Evolutionary conservation across 2,113 vertebrate species (phyloP).

Genomic region (Cyphomyrus discorhynchus): DNA sequence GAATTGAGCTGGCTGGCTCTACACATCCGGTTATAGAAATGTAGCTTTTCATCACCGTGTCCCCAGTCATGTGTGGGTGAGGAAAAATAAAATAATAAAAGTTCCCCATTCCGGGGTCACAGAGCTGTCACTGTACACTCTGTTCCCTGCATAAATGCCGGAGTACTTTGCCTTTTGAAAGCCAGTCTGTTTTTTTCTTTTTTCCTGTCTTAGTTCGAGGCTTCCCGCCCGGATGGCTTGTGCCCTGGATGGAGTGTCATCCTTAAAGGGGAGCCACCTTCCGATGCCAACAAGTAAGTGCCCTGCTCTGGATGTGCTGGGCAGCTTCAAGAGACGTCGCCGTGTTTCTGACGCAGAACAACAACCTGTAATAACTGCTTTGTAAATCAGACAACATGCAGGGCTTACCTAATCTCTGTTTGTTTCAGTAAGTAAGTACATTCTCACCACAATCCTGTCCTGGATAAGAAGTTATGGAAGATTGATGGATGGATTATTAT

Average conservation of each 20-base stretch:
- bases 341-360: neutral
- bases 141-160: neutral
- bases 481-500: neutral
- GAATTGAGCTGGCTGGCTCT: neutral
- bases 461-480: neutral
- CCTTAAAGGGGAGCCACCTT: conserved; percentile 57
- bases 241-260: conserved; percentile 67
- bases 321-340: neutral
- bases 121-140: neutral
- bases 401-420: neutral
- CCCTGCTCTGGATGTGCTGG: neutral
- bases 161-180: neutral
- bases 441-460: neutral
- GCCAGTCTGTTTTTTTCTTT: neutral
- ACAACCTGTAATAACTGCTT: neutral
- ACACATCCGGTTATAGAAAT: neutral
- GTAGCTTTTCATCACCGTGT: neutral
- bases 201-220: conserved; percentile 59
- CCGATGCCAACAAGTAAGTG: conserved; percentile 58
- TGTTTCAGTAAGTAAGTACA: neutral
- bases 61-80: neutral
- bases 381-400: neutral
- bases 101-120: neutral
- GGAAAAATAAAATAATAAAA: neutral
- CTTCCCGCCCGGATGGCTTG: conserved; percentile 63